Conservation (phyloP, 2,888 invertebrate genomes). For the Lithophane socia region DNA sequence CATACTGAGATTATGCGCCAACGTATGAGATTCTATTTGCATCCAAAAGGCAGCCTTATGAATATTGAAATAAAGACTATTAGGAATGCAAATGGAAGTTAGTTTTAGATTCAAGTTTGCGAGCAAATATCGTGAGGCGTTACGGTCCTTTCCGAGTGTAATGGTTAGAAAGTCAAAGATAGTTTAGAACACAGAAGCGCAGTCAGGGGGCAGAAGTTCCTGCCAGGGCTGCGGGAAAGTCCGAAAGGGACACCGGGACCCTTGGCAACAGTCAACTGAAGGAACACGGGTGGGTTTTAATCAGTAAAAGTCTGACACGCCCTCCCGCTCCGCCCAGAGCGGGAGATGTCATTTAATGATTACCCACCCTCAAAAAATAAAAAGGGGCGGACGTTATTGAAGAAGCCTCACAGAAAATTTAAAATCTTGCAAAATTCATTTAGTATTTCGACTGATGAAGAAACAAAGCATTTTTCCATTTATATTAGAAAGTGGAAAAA, state of each 20-base stretch:
- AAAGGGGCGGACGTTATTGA: background rate
- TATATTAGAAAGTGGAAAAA: background rate
- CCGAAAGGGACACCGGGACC: too few species aligned
- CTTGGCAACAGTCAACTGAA: too few species aligned
- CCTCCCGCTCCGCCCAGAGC: too few species aligned
- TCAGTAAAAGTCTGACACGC: too few species aligned
- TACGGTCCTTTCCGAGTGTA: slow-evolving; percentile 69
- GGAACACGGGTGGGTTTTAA: too few species aligned
- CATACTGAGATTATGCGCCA: slow-evolving; percentile 53
- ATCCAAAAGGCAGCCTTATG: slow-evolving; percentile 49
- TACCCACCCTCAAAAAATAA: too few species aligned
- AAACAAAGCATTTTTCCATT: too few species aligned
- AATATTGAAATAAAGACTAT: slow-evolving; percentile 42
- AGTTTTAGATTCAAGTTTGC: slow-evolving; percentile 68
- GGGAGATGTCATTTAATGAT: too few species aligned
- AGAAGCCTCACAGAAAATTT: slow-evolving; percentile 3
- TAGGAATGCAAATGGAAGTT: slow-evolving; percentile 55
- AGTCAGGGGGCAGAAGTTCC: background rate
- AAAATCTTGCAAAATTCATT: background rate
- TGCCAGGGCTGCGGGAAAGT: too few species aligned
- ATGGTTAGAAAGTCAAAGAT: slow-evolving; percentile 64
- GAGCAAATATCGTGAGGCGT: slow-evolving; percentile 70
- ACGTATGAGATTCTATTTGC: slow-evolving; percentile 23
- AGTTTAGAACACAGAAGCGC: slow-evolving; percentile 30
- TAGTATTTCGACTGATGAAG: background rate